Percentiles rank a stretch among this genome's conserved stretches.
phyloP scores from a whole-genome alignment of 2,888 invertebrate species.

The Drosophila pseudotalamancana region DNA sequence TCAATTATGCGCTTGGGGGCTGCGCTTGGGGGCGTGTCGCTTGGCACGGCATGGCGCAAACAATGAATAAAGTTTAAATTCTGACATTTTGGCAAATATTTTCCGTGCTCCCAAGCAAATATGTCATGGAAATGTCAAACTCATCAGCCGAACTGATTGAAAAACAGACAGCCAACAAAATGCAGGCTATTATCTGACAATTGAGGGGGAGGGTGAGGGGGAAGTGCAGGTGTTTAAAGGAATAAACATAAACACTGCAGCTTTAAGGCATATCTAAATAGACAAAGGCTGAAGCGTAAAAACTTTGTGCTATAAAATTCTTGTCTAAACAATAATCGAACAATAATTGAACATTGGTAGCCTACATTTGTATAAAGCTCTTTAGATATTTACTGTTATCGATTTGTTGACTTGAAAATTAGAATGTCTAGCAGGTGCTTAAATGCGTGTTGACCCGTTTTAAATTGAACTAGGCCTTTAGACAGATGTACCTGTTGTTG shows the following conservation, averaged over 20 bases:
- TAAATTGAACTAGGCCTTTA: constrained; percentile 73
- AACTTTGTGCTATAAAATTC: too few species aligned
- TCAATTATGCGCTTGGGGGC: constrained; percentile 62
- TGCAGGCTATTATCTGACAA: constrained; percentile 18
- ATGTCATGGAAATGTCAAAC: constrained; percentile 79
- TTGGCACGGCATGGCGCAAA: constrained; percentile 73
- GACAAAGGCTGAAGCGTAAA: too few species aligned
- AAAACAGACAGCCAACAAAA: constrained; percentile 65
- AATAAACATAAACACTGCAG: not conserved
- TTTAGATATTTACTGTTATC: constrained; percentile 14
- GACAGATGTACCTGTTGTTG: constrained; percentile 49
- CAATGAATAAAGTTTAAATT: constrained; percentile 73
- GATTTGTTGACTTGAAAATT: constrained; percentile 15
- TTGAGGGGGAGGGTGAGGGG: not conserved
- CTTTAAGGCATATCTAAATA: not conserved
- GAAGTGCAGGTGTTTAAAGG: not conserved
- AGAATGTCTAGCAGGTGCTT: constrained; percentile 5
- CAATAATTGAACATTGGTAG: not conserved
- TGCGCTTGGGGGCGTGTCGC: constrained; percentile 60
- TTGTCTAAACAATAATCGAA: too few species aligned
- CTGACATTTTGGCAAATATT: constrained; percentile 80
- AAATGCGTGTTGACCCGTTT: constrained; percentile 20
- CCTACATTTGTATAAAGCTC: not conserved
- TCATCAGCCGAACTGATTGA: constrained; percentile 73
- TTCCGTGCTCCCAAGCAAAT: constrained; percentile 73